Percentiles rank a stretch among this genome's conserved stretches.
Conservation (phyloP, 2,888 invertebrate genomes). For the Hydrotaea diabolus region DNA sequence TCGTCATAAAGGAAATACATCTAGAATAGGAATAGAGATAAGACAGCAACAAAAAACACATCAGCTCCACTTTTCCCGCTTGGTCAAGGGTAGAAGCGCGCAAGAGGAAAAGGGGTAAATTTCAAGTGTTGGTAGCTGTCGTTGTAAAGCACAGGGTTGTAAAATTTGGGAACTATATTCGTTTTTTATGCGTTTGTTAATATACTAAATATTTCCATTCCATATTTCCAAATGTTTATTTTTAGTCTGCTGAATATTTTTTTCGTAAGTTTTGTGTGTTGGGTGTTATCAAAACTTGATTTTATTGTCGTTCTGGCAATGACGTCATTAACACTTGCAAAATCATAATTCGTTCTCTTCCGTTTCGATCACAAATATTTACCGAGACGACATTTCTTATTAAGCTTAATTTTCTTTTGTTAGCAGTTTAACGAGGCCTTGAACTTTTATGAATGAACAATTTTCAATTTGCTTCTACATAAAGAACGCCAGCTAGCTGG, state of each 20-base stretch:
- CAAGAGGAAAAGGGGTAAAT: background rate
- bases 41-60: background rate
- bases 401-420: background rate
- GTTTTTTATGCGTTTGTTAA: background rate
- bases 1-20: background rate
- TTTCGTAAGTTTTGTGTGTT: background rate
- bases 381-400: background rate
- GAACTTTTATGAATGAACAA: conserved; percentile 69
- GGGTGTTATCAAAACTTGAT: conserved; percentile 14
- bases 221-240: background rate
- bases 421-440: conserved; percentile 47
- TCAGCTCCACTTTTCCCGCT: background rate
- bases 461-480: too few species aligned
- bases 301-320: conserved; percentile 40
- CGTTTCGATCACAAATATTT: too few species aligned
- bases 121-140: conserved; percentile 11
- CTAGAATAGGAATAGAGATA: background rate
- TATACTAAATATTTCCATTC: background rate
- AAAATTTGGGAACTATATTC: conserved; percentile 1
- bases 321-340: conserved; percentile 48
- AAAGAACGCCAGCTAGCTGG: too few species aligned
- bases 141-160: conserved; percentile 20
- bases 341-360: too few species aligned
- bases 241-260: background rate
- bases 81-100: background rate